These are phyloP conservation scores for Meloidogyne exigua DNA, from an alignment of 1,140 invertebrate species.

Conservation along the genomic window DNA sequence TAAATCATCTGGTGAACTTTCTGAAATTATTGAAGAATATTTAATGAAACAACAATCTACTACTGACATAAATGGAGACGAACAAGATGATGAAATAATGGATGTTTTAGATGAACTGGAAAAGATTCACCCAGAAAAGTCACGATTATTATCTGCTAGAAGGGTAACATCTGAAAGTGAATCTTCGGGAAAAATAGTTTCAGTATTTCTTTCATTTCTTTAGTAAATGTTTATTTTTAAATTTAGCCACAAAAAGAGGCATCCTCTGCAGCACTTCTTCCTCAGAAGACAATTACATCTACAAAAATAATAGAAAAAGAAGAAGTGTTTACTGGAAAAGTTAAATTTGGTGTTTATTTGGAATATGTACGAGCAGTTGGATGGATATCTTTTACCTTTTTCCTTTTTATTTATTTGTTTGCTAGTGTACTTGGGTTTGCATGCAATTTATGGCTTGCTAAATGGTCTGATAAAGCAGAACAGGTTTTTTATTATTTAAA, in stretches of 20 bases:
- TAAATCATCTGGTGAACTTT: slow-evolving; percentile 1
- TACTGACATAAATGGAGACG: not conserved
- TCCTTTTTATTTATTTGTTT: slow-evolving; percentile 53
- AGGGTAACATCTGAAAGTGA: not conserved
- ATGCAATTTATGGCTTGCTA: slow-evolving; percentile 63
- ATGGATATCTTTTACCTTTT: slow-evolving; percentile 38
- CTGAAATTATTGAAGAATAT: slow-evolving; percentile 5
- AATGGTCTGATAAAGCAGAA: slow-evolving; percentile 64
- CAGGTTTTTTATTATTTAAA: slow-evolving; percentile 23
- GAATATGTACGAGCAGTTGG: slow-evolving; percentile 64
- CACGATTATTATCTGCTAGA: not conserved
- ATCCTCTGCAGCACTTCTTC: not conserved
- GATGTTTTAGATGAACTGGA: slow-evolving; percentile 1
- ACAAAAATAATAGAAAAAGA: slow-evolving; percentile 55
- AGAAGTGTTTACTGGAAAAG: slow-evolving; percentile 58
- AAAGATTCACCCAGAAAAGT: not conserved
- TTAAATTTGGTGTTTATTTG: slow-evolving; percentile 61
- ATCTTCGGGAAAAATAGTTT: not conserved
- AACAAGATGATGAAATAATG: not conserved
- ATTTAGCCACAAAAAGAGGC: not conserved
- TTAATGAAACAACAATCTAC: not conserved
- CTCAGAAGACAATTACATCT: not conserved
- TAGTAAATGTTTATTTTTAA: not conserved
- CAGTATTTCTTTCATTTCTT: not conserved
- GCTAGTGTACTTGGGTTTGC: slow-evolving; percentile 58